Evolutionary conservation across 1,140 invertebrate species (phyloP).

Genomic region (Aphis craccivora): DNA sequence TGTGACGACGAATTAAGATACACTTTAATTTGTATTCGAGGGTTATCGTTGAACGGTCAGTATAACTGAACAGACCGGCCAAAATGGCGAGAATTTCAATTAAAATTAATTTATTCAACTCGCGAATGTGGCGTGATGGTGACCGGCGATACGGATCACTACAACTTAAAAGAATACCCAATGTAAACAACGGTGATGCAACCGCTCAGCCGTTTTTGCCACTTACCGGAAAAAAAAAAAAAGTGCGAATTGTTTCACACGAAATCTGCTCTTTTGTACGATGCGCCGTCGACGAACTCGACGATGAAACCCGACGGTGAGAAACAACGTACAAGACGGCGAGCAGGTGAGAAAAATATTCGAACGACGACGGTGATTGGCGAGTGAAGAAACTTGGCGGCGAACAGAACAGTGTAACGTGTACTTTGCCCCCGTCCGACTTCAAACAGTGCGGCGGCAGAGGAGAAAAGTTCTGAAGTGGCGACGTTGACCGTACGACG

Average conservation of each 20-base stretch:
- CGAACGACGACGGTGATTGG: background rate
- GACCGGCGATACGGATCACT: background rate
- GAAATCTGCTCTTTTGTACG: background rate
- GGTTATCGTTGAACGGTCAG: too few relatives aligned
- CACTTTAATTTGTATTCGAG: background rate
- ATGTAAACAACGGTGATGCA: too few relatives aligned
- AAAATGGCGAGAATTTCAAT: background rate
- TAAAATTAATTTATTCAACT: accelerated
- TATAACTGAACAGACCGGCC: background rate
- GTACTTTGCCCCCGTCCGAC: background rate
- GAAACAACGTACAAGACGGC: too few relatives aligned
- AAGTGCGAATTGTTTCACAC: background rate
- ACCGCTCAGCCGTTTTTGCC: background rate
- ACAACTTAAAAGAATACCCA: background rate
- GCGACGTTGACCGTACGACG: too few relatives aligned
- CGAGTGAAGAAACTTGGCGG: too few relatives aligned
- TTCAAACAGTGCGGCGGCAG: background rate
- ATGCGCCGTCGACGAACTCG: too few relatives aligned
- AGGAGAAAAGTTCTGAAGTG: background rate
- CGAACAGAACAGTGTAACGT: background rate
- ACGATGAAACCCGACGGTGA: too few relatives aligned
- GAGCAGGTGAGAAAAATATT: background rate
- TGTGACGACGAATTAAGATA: background rate
- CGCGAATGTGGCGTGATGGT: accelerated
- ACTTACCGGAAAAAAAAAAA: background rate